These are phyloP conservation scores for Protodeltote pygarga DNA, from an alignment of 2,888 invertebrate genomes.

Conservation along the genomic window DNA sequence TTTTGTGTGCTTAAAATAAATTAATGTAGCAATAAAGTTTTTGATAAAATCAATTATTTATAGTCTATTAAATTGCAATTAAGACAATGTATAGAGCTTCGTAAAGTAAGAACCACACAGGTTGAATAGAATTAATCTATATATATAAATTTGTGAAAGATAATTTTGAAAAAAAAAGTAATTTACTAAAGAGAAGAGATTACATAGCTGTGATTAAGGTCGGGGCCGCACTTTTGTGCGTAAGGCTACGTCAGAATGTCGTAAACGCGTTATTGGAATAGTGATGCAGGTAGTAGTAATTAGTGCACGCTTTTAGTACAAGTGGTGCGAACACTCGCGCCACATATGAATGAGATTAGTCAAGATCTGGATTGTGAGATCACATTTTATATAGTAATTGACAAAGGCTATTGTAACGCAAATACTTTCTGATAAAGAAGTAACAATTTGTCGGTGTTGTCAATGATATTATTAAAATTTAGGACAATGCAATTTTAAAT, in stretches of 20 bases:
- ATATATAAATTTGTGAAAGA: constrained; percentile 69
- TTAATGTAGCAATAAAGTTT: constrained; percentile 80
- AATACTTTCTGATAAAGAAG: constrained; percentile 63
- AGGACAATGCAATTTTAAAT: constrained; percentile 79
- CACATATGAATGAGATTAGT: too few species aligned
- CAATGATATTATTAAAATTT: constrained; percentile 69
- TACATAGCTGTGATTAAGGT: constrained; percentile 85
- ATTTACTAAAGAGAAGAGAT: constrained; percentile 80
- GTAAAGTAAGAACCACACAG: constrained; percentile 84
- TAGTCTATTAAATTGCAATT: constrained; percentile 80
- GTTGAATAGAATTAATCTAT: constrained; percentile 79
- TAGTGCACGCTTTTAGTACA: constrained; percentile 61
- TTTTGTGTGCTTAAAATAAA: constrained; percentile 75
- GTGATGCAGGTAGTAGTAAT: constrained; percentile 53
- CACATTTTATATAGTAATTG: constrained; percentile 30
- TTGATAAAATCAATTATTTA: constrained; percentile 87
- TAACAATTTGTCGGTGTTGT: constrained; percentile 74
- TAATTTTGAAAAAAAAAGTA: constrained; percentile 64
- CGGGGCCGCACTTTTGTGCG: constrained; percentile 81
- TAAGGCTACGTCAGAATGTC: constrained; percentile 63
- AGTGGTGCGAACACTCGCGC: constrained; percentile 9
- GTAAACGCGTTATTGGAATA: constrained; percentile 51
- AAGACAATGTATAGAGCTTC: constrained; percentile 87
- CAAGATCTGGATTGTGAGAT: constrained; percentile 1
- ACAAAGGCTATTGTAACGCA: constrained; percentile 65